phyloP scores from a whole-genome alignment of 2,888 invertebrate genomes.

The Colletes collaris region DNA sequence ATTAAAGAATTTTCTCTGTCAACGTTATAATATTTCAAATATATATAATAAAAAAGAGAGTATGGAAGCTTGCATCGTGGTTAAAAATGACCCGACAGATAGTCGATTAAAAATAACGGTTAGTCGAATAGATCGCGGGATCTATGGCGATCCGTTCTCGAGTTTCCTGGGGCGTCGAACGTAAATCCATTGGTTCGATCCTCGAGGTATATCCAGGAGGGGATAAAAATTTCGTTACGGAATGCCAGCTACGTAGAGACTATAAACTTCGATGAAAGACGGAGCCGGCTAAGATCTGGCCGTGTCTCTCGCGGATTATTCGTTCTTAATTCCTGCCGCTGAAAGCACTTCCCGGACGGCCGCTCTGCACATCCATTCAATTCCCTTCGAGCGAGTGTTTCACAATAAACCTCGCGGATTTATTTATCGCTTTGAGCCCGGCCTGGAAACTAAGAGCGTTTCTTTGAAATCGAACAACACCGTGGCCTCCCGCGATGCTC shows the following conservation, averaged over 20 bases:
- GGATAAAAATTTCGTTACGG: constrained; percentile 62
- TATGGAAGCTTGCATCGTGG: too few relatives aligned
- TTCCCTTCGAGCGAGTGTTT: constrained; percentile 37
- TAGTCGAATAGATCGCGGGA: too few relatives aligned
- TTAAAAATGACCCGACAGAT: too few relatives aligned
- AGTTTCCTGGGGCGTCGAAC: too few relatives aligned
- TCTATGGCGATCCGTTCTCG: too few relatives aligned
- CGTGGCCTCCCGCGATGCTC: constrained; percentile 43
- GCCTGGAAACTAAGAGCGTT: constrained; percentile 51
- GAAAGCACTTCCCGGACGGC: constrained; percentile 24
- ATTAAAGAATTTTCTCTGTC: too few relatives aligned
- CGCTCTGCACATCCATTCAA: constrained; percentile 16
- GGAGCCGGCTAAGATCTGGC: constrained; percentile 7
- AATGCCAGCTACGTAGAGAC: constrained; percentile 47
- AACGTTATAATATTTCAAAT: too few relatives aligned
- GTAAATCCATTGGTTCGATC: constrained; percentile 42
- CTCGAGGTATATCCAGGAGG: not conserved
- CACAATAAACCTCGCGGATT: constrained; percentile 58
- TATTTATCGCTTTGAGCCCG: constrained; percentile 63
- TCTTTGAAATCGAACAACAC: constrained; percentile 62
- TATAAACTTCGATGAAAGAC: constrained; percentile 62
- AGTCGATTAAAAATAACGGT: too few relatives aligned
- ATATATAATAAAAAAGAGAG: too few relatives aligned
- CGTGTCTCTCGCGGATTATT: constrained; percentile 56
- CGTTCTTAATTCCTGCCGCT: constrained; percentile 48